Evolutionary conservation across 2,888 invertebrate genomes (phyloP).

Genomic region (Balanococcus diminutus): DNA sequence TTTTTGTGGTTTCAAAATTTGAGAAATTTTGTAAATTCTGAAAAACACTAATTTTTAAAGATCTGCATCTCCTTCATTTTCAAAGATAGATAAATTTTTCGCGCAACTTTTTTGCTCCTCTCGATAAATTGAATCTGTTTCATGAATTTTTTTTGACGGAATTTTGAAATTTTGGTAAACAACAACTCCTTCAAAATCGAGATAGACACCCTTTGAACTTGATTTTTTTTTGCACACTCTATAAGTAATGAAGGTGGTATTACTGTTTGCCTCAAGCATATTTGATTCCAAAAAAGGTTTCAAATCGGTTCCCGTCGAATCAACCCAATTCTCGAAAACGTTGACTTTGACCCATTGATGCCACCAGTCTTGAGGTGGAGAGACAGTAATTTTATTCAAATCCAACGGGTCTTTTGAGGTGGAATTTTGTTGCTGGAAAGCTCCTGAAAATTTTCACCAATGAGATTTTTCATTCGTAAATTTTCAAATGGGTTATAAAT

Average conservation of each 20-base stretch:
- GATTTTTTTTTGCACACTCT: too few species aligned
- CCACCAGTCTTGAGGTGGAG: not conserved
- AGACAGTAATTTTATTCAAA: not conserved
- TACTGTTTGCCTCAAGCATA: not conserved
- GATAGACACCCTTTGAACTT: too few species aligned
- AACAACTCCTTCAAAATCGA: too few species aligned
- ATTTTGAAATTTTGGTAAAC: too few species aligned
- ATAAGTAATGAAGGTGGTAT: not conserved
- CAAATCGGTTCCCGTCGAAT: not conserved
- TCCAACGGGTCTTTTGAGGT: not conserved
- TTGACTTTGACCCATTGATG: slow-evolving; percentile 1
- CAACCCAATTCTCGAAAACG: not conserved
- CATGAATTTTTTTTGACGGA: too few species aligned
- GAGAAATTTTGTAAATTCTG: too few species aligned
- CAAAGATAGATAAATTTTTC: too few species aligned
- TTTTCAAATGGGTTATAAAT: not conserved
- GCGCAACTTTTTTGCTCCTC: too few species aligned
- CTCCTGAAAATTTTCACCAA: not conserved
- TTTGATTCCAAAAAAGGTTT: not conserved
- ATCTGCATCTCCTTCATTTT: too few species aligned
- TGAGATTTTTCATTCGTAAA: not conserved
- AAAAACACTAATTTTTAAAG: too few species aligned
- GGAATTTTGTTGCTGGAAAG: not conserved
- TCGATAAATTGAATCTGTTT: too few species aligned
- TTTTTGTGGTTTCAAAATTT: too few species aligned